phyloP scores from a whole-genome alignment of 2,888 invertebrate genomes.

The Drosophila mimica region DNA sequence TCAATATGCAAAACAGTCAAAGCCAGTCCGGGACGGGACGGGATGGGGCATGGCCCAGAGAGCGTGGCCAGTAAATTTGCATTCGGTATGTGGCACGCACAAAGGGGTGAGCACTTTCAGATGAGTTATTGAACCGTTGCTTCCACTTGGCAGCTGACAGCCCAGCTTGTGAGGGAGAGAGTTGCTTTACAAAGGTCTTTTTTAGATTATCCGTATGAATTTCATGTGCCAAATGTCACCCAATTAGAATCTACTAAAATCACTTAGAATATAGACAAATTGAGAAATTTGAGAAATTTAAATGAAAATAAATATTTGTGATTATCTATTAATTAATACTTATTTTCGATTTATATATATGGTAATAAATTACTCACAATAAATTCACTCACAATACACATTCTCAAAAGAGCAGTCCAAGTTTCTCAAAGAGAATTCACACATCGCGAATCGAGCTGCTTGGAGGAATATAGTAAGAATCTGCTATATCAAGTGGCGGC shows the following conservation, averaged over 20 bases:
- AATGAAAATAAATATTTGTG: neutral
- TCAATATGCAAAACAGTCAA: conserved; percentile 75
- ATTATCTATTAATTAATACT: neutral
- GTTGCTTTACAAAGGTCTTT: neutral
- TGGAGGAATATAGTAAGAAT: neutral
- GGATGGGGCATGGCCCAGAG: conserved; percentile 23
- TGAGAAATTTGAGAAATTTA: too few relatives aligned
- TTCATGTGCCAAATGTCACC: conserved; percentile 3
- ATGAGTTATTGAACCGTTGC: conserved; percentile 63
- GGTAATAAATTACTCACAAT: too few relatives aligned
- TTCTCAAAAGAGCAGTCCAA: neutral
- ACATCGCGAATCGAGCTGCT: neutral
- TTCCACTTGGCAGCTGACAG: conserved; percentile 47
- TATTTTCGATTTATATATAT: neutral
- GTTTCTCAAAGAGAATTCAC: neutral
- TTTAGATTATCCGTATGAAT: conserved; percentile 17
- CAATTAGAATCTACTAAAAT: neutral
- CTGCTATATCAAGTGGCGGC: neutral
- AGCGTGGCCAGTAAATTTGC: conserved; percentile 43
- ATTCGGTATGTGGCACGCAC: conserved; percentile 37
- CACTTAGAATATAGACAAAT: neutral
- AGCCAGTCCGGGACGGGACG: conserved; percentile 11
- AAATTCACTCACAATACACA: neutral
- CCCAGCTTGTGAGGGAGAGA: conserved; percentile 37
- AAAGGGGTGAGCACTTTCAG: conserved; percentile 43